Evolutionary conservation across 2,113 vertebrate genomes (phyloP).

Genomic region (Caranx melampygus): DNA sequence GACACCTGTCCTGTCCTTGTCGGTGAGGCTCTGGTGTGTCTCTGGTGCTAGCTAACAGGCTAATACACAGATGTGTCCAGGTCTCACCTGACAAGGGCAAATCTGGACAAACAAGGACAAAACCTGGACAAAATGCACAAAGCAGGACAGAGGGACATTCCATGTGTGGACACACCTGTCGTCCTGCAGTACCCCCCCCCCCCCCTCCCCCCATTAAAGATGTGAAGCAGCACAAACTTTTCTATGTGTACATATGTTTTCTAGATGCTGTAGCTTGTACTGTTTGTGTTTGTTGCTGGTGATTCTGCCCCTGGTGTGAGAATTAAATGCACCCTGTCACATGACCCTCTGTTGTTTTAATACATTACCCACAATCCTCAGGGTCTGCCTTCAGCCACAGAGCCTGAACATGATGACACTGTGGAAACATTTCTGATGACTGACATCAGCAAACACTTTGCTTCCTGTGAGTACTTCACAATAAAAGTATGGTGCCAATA

Average conservation of each 20-base stretch:
- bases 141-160: neutral
- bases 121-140: neutral
- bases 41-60: no score
- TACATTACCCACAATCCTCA: constrained; percentile 8
- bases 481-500: no score
- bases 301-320: constrained; percentile 54
- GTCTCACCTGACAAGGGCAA: neutral
- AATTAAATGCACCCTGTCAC: constrained; percentile 56
- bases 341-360: neutral
- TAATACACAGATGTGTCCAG: neutral
- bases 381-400: neutral
- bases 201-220: neutral
- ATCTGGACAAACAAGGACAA: neutral
- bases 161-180: neutral
- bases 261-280: constrained; percentile 38
- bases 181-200: neutral
- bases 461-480: no score
- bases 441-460: no score
- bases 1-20: no score
- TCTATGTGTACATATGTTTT: constrained; percentile 73
- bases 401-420: no score
- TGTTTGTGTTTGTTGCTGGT: constrained; percentile 56
- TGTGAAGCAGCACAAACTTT: constrained; percentile 70
- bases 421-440: no score
- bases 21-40: no score